Evolutionary conservation across 1,140 invertebrate genomes (phyloP), one percentile per base, ranked within the genome.

Genomic region (Macrosteles quadrilineatus): DNA sequence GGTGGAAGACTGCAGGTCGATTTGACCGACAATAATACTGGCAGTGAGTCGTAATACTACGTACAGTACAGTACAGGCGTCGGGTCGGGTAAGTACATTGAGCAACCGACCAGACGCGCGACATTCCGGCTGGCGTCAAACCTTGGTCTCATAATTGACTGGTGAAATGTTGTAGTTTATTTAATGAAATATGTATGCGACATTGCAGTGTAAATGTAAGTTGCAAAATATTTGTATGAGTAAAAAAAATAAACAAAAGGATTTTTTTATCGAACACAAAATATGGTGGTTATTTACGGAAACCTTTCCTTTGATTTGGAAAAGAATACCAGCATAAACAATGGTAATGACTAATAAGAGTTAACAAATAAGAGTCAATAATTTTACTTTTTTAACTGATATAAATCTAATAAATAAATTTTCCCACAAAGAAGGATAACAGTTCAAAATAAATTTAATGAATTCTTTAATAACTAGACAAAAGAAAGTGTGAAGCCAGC

Each of bases 11-110:
- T 59, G 55, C 4, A n/a, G 27, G 21, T 21, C 9, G 6, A n/a
- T 14, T 25, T 21, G 21, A 6, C 55, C 55, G 4, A 27, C 55
- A 29, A 27, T 59, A 59, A 59, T 59, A 59, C 55, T 59, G 55
- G 55, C 55, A 59, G 55, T 59, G 47, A 19, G 9, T 27, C 25
- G 55, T 59, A 59, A 59, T 59, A 59, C 55, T 59, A 59, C 55
- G 25, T 59, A 11, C 55, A 21, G 55, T 30, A 36, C 32, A 6
- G 32, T 36, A n/a, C 32, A 6, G 32, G 4, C 4, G 32, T 6
- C 32, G 32, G 14, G 32, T 36, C 32, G 32, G 32, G 25, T 59
- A 59, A 59, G 55, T 59, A 59, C 55, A 59, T 59, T 59, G 55
- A 59, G 55, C 55, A 59, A 59, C 55, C 47, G 47, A 50, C 47